These are phyloP conservation scores for Phymatocera aterrima DNA, from an alignment of 2,888 invertebrate species.

Conservation along the genomic window DNA sequence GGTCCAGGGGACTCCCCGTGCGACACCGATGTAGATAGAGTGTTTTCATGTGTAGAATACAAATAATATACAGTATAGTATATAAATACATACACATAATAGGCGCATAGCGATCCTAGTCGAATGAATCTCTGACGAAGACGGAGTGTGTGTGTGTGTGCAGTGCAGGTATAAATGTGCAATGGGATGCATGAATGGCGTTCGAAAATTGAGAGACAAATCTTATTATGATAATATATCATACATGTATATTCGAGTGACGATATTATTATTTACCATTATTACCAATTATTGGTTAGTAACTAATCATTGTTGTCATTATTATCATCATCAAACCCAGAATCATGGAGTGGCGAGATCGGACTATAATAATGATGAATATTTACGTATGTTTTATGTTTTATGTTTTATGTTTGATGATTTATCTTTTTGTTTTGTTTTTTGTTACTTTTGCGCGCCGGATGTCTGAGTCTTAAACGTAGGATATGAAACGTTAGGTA, in stretches of 20 bases:
- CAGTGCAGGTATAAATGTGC: neutral
- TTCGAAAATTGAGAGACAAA: neutral
- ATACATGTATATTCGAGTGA: neutral
- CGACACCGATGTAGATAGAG: conserved; percentile 71
- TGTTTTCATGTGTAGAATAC: conserved; percentile 73
- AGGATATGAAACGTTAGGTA: conserved; percentile 64
- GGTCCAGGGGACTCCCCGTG: conserved; percentile 41
- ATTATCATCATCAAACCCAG: neutral
- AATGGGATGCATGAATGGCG: conserved; percentile 41
- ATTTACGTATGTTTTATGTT: neutral
- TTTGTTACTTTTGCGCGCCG: conserved; percentile 19
- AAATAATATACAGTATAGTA: neutral
- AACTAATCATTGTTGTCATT: neutral
- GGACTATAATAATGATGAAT: neutral
- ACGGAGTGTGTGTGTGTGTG: conserved; percentile 28
- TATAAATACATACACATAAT: too few relatives aligned
- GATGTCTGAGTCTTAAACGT: conserved; percentile 47
- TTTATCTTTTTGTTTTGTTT: neutral
- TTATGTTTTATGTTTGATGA: neutral
- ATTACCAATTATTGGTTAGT: neutral
- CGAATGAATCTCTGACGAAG: conserved; percentile 51
- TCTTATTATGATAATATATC: conserved; percentile 17
- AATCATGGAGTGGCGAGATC: neutral
- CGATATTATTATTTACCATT: neutral
- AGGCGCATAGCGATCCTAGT: conserved; percentile 71